Evolutionary conservation across 2,888 invertebrate species (phyloP).

Genomic region (Drosophila anomalata): DNA sequence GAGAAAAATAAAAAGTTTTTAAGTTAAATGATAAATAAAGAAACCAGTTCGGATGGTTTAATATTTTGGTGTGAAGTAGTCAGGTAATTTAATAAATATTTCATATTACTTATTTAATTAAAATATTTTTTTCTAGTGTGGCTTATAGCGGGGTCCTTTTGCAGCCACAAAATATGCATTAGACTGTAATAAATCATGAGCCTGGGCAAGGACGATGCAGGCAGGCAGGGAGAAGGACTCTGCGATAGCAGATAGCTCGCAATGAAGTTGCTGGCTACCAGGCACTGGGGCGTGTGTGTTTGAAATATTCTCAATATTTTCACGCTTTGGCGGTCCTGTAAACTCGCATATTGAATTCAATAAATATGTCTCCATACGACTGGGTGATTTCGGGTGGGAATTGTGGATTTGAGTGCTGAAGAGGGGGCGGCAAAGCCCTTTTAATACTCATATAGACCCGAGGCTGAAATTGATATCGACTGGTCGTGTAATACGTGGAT

Average conservation of each 20-base stretch:
- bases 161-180: constrained; percentile 74
- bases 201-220: constrained; percentile 34
- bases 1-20: not conserved
- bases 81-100: not conserved
- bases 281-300: not conserved
- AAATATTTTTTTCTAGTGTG: not conserved
- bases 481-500: constrained; percentile 73
- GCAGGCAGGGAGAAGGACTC: constrained; percentile 39
- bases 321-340: constrained; percentile 68
- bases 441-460: constrained; percentile 42
- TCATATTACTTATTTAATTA: not conserved
- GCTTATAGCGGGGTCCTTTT: constrained; percentile 21
- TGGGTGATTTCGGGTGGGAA: not conserved
- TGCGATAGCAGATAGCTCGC: constrained; percentile 29
- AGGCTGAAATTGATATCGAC: constrained; percentile 62
- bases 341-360: constrained; percentile 75
- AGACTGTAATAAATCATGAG: constrained; percentile 76
- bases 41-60: not conserved
- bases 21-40: not conserved
- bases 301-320: constrained; percentile 69
- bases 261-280: constrained; percentile 30
- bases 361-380: constrained; percentile 51
- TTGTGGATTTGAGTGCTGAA: not conserved
- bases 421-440: constrained; percentile 33
- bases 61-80: too few relatives aligned